Base-by-base conservation (phyloP, 2,888 invertebrate genomes). In the Leucophora obtusa region DNA sequence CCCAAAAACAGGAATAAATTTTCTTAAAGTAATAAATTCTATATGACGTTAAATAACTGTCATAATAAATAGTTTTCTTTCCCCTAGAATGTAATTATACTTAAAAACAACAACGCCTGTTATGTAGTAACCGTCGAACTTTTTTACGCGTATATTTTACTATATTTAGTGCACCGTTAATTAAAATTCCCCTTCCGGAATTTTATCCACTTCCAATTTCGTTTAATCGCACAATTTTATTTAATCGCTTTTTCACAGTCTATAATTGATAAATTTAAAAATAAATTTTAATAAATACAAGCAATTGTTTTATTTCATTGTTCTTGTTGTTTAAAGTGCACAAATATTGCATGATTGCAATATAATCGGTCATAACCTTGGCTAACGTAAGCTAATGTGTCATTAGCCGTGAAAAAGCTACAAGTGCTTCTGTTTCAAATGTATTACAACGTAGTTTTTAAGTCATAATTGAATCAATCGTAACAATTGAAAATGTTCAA, bases 371-470 rank as follows among this genome's bases (percentile, higher is more conserved):
- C 54, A 56, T 14, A 54, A 66, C 66, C 66, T 66, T 70, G 35
- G 35, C 10, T 18, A 63, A 51, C 11, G 28, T n/a, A 47, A 33
- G 11, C 51, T 56, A 11, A 4, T 47, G 15, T 58, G 56, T 33
- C 53, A n/a, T 56, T 56, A 56, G 14, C 56, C 62, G 47, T 72
- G 62, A 63, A 63, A 63, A 63, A 47, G 71, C 10, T 58, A 68
- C 78, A 78, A 72, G 68, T 78, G 68, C 73, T 79, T 47, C 28
- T 24, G 15, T 38, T 69, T 7, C n/a, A 56, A 74, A 10, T 21
- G 10, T 56, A 24, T 24, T 9, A 62, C 63, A 63, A 59, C 63
- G 76, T 63, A 70, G 18, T 66, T 59, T 74, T 38, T 8, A 7
- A 66, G 28, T 51, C 35, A 66, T 74, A 66, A 59, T 66, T 66